A percentile compares a stretch with the other conserved stretches of the same genome.
phyloP scores from a whole-genome alignment of 2,113 vertebrate species.

The Gambusia affinis region DNA sequence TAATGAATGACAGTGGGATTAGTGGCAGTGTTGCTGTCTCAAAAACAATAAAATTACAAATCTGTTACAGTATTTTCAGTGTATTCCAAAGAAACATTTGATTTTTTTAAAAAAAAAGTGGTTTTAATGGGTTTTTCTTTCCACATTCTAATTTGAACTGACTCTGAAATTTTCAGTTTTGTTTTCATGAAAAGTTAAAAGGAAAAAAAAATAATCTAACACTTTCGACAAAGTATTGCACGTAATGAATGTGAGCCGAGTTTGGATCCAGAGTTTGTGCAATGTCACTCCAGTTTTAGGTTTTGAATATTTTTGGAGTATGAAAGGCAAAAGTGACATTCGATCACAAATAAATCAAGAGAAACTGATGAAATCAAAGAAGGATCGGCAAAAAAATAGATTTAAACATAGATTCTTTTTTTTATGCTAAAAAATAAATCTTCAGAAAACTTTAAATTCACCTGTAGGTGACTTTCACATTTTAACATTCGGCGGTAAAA shows the following conservation, averaged over 20 bases:
- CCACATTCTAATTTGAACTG: neutral
- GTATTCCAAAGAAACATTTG: neutral
- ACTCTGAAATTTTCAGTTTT: neutral
- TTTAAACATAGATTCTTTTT: conserved; percentile 15
- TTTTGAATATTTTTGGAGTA: conserved; percentile 68
- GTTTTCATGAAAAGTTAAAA: neutral
- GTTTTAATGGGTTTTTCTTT: neutral
- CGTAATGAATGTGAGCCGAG: conserved; percentile 66
- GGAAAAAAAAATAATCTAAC: neutral
- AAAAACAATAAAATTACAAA: conserved; percentile 8
- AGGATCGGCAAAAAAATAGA: conserved; percentile 18
- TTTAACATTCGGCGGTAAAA: conserved; percentile 62
- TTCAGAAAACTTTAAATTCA: conserved; percentile 62
- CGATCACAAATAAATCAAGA: conserved; percentile 47
- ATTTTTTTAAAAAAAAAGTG: neutral
- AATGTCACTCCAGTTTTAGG: conserved; percentile 49
- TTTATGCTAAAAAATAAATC: conserved; percentile 59
- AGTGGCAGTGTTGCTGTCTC: conserved; percentile 62
- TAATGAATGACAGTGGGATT: conserved; percentile 18
- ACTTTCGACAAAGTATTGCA: conserved; percentile 22
- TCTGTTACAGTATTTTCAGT: neutral
- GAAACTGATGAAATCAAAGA: conserved; percentile 49
- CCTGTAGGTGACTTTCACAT: conserved; percentile 62
- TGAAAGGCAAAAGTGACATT: conserved; percentile 76
- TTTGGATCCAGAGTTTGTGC: conserved; percentile 68